phyloP scores from a whole-genome alignment of 2,888 invertebrate genomes.

The Drosophila suboccidentalis region DNA sequence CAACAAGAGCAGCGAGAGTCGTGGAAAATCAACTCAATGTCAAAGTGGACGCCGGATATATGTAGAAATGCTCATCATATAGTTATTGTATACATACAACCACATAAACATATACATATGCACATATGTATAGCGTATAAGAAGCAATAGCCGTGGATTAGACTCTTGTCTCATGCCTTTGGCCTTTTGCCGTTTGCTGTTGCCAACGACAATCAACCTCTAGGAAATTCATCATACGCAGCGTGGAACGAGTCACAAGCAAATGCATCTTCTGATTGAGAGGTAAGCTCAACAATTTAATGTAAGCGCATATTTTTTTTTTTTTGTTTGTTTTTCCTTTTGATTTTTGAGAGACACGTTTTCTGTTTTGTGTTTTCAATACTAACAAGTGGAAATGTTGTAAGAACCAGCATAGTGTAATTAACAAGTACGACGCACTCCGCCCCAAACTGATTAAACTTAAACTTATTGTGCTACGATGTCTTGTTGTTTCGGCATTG shows the following conservation, averaged over 20 bases:
- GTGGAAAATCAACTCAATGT: conserved; percentile 75
- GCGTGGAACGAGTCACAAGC: conserved; percentile 64
- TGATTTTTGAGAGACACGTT: conserved; percentile 33
- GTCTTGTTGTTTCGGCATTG: conserved; percentile 49
- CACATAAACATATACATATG: conserved; percentile 2
- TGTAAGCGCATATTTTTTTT: not conserved
- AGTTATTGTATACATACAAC: conserved; percentile 26
- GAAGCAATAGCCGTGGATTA: conserved; percentile 67
- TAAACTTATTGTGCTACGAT: conserved; percentile 48
- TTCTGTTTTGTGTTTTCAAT: conserved; percentile 26
- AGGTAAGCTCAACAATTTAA: conserved; percentile 50
- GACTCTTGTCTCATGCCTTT: conserved; percentile 25
- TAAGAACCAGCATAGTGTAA: conserved; percentile 6
- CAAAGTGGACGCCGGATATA: conserved; percentile 68
- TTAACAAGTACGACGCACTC: conserved; percentile 21
- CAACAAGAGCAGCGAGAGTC: conserved; percentile 30
- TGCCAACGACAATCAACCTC: conserved; percentile 63
- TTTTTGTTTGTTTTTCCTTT: conserved; percentile 18
- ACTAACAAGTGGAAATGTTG: conserved; percentile 40
- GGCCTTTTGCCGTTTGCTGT: conserved; percentile 23
- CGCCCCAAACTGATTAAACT: conserved; percentile 5
- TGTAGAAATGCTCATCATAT: conserved; percentile 47
- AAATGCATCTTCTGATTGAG: conserved; percentile 67
- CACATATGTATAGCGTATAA: conserved; percentile 17
- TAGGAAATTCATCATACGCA: conserved; percentile 74